phyloP scores from a whole-genome alignment of 1,140 invertebrate genomes.

The Saxidomus purpurata region DNA sequence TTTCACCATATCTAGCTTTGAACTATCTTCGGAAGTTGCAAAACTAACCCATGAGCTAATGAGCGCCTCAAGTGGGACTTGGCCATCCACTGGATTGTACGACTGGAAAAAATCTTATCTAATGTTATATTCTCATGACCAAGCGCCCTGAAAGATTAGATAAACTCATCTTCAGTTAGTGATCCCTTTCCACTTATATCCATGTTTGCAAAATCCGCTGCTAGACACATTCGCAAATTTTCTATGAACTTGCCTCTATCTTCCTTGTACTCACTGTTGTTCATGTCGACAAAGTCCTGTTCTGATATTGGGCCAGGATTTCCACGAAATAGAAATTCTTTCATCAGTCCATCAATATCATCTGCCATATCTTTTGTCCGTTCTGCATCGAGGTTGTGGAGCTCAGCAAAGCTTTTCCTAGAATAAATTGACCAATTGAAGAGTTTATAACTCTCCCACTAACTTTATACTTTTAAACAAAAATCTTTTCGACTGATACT shows the following conservation, averaged over 20 bases:
- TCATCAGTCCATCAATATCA: neutral
- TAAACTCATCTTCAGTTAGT: neutral
- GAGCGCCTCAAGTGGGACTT: neutral
- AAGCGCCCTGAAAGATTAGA: neutral
- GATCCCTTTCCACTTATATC: neutral
- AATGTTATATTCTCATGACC: neutral
- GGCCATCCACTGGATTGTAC: slow-evolving; percentile 1
- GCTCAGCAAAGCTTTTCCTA: neutral
- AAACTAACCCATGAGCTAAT: neutral
- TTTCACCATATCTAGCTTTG: neutral
- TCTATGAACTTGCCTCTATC: neutral
- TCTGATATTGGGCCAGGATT: neutral
- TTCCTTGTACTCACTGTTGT: neutral
- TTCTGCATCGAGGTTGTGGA: neutral
- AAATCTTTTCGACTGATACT: too few relatives aligned
- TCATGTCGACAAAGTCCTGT: neutral
- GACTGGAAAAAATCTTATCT: slow-evolving; percentile 12
- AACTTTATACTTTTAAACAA: too few relatives aligned
- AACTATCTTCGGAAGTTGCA: slow-evolving; percentile 13
- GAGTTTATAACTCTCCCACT: too few relatives aligned
- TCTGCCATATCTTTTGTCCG: neutral
- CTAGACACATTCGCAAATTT: neutral
- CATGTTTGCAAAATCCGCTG: neutral
- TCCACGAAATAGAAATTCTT: neutral
- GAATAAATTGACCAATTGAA: too few relatives aligned